These are phyloP conservation scores for Athetis lepigone DNA, from an alignment of 2,888 invertebrate genomes.

Conservation along the genomic window DNA sequence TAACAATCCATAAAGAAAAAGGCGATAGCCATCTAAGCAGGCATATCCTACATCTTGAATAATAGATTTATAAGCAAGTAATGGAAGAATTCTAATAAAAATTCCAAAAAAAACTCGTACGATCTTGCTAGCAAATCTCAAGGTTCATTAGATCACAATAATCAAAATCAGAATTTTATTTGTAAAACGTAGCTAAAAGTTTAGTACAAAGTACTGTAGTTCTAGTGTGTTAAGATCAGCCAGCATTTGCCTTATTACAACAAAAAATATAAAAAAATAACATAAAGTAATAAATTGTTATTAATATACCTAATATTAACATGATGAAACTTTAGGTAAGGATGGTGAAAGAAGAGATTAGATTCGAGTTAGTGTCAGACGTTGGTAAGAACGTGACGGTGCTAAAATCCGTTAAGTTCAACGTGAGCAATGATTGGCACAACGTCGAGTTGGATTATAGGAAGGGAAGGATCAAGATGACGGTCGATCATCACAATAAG, in stretches of 20 bases:
- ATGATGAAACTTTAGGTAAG: conserved; percentile 89
- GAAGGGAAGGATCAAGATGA: conserved; percentile 93
- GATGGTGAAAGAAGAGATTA: conserved; percentile 95
- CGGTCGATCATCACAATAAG: conserved; percentile 94
- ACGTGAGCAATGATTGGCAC: conserved; percentile 95
- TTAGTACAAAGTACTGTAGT: no score
- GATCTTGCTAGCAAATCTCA: conserved; percentile 24
- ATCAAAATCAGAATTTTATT: no score
- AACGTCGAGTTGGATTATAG: conserved; percentile 94
- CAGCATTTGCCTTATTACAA: no score
- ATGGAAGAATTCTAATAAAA: conserved; percentile 19
- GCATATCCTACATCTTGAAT: background rate
- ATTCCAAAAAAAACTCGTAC: background rate
- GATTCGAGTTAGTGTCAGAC: conserved; percentile 95
- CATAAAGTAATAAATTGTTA: no score
- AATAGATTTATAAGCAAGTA: background rate
- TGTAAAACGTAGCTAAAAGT: no score
- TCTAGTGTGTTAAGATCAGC: no score
- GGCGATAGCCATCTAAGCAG: background rate
- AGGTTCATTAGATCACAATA: background rate
- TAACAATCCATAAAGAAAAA: background rate
- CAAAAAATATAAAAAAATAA: no score
- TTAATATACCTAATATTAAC: conserved; percentile 27
- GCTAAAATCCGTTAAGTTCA: conserved; percentile 95
- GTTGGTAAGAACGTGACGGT: conserved; percentile 94